These are phyloP conservation scores for Enteromius fasciolatus DNA, from an alignment of 2,797 vertebrate genomes.

Conservation along the genomic window DNA sequence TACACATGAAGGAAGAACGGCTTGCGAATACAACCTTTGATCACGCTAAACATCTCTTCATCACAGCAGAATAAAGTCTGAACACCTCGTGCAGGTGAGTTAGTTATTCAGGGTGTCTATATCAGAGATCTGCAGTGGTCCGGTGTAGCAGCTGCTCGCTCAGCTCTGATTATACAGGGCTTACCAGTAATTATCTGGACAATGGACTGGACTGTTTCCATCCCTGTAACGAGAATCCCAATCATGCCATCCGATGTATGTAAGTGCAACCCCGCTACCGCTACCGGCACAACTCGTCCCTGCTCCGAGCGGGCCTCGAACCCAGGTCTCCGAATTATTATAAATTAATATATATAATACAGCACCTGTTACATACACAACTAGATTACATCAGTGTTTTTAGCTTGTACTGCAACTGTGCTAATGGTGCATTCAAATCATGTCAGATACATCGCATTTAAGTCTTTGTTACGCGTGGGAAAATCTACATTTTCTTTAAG, in stretches of 20 bases:
- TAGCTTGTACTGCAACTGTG: too few species aligned
- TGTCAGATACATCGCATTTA: too few species aligned
- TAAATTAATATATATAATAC: too few species aligned
- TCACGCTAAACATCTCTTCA: background rate
- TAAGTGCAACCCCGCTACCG: too few species aligned
- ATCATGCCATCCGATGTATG: background rate
- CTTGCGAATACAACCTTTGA: background rate
- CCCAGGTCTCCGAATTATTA: too few species aligned
- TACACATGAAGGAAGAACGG: background rate
- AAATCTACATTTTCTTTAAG: too few species aligned
- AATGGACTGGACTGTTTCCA: conserved; percentile 31
- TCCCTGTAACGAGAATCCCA: background rate
- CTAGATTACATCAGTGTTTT: too few species aligned
- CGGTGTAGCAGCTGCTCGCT: background rate
- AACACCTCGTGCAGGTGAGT: background rate
- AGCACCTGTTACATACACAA: too few species aligned
- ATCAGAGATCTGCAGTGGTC: background rate
- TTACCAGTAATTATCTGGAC: background rate
- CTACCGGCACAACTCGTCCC: too few species aligned
- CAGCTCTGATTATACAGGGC: conserved; percentile 1
- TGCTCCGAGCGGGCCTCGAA: too few species aligned
- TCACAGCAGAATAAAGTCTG: background rate
- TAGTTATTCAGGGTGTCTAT: background rate
- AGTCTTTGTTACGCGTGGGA: too few species aligned
- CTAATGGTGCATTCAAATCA: too few species aligned